These are phyloP conservation scores for Tetraodon nigroviridis DNA, from an alignment of 2,113 vertebrate species.

Conservation along the genomic window DNA sequence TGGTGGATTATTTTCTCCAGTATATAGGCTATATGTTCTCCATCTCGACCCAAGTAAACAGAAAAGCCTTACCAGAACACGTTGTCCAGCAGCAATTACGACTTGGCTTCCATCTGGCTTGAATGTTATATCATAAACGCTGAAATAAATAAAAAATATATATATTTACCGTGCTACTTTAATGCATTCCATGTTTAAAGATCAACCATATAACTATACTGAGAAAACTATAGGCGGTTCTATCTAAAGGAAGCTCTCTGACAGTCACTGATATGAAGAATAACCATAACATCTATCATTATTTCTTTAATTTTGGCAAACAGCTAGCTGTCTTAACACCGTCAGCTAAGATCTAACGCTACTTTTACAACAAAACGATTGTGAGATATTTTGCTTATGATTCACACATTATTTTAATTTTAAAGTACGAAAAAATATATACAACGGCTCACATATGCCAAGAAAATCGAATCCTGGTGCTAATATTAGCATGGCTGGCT, in stretches of 20 bases:
- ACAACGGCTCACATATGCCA: not conserved
- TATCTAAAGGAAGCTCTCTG: too few species aligned
- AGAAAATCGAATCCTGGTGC: not conserved
- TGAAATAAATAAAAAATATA: conserved; percentile 48
- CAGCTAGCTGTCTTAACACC: conserved; percentile 12
- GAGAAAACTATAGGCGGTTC: too few species aligned
- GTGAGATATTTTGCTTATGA: not conserved
- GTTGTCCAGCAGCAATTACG: conserved; percentile 91
- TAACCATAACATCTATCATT: too few species aligned
- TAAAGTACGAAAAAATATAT: not conserved
- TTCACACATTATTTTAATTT: not conserved
- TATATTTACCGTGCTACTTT: not conserved
- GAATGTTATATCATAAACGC: conserved; percentile 94
- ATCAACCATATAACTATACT: too few species aligned
- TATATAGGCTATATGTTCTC: not conserved
- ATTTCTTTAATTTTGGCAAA: not conserved
- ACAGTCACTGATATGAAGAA: too few species aligned
- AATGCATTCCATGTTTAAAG: not conserved
- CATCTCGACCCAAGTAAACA: not conserved
- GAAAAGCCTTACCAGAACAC: conserved; percentile 83
- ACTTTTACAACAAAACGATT: not conserved
- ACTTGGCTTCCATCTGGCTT: conserved; percentile 96
- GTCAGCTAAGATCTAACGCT: not conserved
- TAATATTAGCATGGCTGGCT: conserved; percentile 37
- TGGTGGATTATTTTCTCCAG: too few species aligned